Conservation (phyloP, 2,888 invertebrate genomes). For the Amphipyra tragopoginis region DNA sequence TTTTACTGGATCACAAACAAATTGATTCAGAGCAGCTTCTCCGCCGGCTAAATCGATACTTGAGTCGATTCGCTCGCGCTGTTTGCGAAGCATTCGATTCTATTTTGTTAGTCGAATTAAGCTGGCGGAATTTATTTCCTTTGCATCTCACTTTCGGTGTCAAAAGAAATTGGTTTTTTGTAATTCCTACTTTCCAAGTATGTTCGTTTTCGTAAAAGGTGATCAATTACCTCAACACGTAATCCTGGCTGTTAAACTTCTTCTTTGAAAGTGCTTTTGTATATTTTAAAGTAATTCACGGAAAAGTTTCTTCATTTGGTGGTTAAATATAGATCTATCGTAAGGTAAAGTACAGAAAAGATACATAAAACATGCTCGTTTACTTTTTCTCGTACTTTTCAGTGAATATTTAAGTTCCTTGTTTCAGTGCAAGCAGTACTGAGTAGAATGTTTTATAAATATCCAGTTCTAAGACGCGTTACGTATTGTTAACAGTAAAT, state of each 20-base stretch:
- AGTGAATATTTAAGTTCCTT: too few relatives aligned
- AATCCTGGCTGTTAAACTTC: neutral
- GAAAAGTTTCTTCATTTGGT: too few relatives aligned
- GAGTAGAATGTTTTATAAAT: neutral
- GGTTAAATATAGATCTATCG: too few relatives aligned
- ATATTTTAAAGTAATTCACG: too few relatives aligned
- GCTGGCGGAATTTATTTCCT: conserved; percentile 39
- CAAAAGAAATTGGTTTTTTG: conserved; percentile 32
- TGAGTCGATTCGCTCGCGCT: conserved; percentile 28
- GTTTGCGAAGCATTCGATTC: conserved; percentile 37
- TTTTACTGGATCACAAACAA: conserved; percentile 18
- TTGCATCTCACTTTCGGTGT: conserved; percentile 20
- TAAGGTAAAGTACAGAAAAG: too few relatives aligned
- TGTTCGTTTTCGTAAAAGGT: neutral
- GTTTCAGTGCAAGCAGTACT: neutral
- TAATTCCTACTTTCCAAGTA: neutral
- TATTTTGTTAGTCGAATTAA: conserved; percentile 41
- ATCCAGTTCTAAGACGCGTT: neutral
- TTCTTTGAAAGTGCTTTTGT: too few relatives aligned
- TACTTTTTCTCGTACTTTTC: too few relatives aligned
- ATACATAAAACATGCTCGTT: too few relatives aligned
- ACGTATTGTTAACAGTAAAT: neutral
- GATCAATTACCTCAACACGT: neutral
- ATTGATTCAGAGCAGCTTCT: conserved; percentile 31
- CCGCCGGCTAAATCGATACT: conserved; percentile 35